Conservation (phyloP, 2,113 vertebrate genomes). For the Actenoides hombroni region DNA sequence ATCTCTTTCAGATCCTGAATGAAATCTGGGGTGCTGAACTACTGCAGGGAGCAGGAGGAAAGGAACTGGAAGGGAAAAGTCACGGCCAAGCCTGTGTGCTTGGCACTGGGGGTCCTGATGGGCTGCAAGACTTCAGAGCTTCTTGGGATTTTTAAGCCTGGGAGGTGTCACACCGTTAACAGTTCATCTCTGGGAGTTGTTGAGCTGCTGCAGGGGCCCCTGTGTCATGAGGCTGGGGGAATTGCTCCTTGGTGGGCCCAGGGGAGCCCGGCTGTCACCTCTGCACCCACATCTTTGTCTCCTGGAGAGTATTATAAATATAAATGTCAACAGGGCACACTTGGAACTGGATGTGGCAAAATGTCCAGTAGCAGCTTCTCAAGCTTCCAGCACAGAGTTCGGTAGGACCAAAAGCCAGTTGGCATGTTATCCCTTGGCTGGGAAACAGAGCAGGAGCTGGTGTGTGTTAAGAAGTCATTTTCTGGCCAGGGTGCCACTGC, state of each 20-base stretch:
- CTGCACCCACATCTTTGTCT: not conserved
- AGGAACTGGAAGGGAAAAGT: not conserved
- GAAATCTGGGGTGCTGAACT: not conserved
- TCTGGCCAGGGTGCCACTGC: not conserved
- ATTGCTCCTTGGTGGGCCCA: not conserved
- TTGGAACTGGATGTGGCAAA: not conserved
- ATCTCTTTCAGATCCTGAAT: not conserved
- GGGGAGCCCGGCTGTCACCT: not conserved
- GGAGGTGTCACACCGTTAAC: not conserved
- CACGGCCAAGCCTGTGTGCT: not conserved
- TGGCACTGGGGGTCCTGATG: not conserved
- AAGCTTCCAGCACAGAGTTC: not conserved
- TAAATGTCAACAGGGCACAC: not conserved
- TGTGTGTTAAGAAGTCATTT: not conserved
- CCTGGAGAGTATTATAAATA: not conserved
- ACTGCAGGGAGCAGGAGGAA: not conserved
- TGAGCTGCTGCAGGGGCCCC: not conserved
- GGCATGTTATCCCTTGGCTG: not conserved
- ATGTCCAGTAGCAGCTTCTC: not conserved
- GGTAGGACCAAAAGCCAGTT: not conserved
- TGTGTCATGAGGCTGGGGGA: slow-evolving; percentile 3
- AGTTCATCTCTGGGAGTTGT: not conserved
- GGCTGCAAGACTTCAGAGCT: not conserved
- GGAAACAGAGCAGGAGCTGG: not conserved
- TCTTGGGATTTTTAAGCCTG: not conserved